Percentiles rank a stretch among this genome's conserved stretches.
Conservation (phyloP, 2,113 vertebrate species). For the Natator depressus region DNA sequence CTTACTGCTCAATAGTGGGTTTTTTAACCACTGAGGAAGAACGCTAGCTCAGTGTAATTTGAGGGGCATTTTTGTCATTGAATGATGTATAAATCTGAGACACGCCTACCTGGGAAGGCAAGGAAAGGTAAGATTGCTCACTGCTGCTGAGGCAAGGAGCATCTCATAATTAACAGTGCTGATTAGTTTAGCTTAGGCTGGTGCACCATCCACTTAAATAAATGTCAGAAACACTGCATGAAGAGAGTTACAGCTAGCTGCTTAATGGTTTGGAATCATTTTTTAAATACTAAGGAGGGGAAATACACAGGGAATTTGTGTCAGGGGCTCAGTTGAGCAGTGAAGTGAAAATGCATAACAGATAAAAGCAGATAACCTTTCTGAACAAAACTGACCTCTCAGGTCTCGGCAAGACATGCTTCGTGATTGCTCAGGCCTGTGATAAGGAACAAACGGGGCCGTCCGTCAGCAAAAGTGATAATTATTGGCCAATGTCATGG, state of each 20-base stretch:
- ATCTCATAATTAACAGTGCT: background rate
- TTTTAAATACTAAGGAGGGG: background rate
- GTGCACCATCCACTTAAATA: background rate
- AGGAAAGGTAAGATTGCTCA: background rate
- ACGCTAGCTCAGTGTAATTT: background rate
- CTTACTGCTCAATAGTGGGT: background rate
- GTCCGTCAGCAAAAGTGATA: background rate
- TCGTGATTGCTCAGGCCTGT: background rate
- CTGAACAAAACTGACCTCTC: no score
- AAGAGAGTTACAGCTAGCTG: background rate
- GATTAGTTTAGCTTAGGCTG: background rate
- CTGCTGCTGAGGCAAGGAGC: background rate
- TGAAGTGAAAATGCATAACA: background rate
- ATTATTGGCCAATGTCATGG: background rate
- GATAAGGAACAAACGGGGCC: background rate
- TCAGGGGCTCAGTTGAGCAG: background rate
- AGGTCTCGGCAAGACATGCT: background rate
- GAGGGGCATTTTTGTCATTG: background rate
- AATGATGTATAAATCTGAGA: background rate
- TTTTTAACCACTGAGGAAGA: background rate
- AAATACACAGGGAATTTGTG: background rate
- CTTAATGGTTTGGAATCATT: background rate
- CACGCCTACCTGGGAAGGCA: background rate
- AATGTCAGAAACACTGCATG: background rate
- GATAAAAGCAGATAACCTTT: background rate